Base-by-base conservation (phyloP, 2,797 vertebrate genomes). In the Ficedula albicollis region DNA sequence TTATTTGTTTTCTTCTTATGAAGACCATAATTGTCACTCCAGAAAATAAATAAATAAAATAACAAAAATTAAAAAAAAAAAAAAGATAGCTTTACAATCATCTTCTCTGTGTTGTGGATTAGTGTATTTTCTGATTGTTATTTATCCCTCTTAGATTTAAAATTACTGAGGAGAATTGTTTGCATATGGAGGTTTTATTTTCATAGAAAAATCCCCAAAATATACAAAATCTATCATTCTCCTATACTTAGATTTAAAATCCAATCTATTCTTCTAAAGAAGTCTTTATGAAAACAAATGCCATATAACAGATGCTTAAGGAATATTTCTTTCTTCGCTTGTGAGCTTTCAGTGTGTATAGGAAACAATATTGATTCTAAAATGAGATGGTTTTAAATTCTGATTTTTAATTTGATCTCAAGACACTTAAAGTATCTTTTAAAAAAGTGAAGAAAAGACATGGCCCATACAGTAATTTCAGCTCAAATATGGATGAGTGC, bases 171-270 rank as follows among this genome's bases (percentile, higher is more conserved):
- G 21, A 41, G 12, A 78, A 63, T 55, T 51, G 2, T 49, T 56
- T 84, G 5, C 3, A 6, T 44, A 41, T 15, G 8, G 4, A 66
- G 14, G 23, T 9, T 70, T 43, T 44, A 44, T 66, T 83, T 70
- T 63, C 4, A 54, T 46, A 13, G 39, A 63, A 80, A 68, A 39
- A 25, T 0, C 19, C 2, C 0, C 2, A 29, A 54, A 49, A 43
- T 46, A 23, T 38, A 2, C 6, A 48, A 68, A 68, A 55, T n/a
- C 48, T 49, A 26, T 26, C 25, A 75, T 89, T 52, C 13, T 52
- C 4, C 6, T 59, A 22, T 11, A 36, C 13, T 36, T 30, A 16
- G 9, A 27, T 7, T 34, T 75, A 27, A 83, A 54, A 51, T 89
- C 4, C 25, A 67, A 25, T 5, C 2, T 55, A 3, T 17, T 54